phyloP scores from a whole-genome alignment of 2,113 vertebrate species.

The Procavia capensis region DNA sequence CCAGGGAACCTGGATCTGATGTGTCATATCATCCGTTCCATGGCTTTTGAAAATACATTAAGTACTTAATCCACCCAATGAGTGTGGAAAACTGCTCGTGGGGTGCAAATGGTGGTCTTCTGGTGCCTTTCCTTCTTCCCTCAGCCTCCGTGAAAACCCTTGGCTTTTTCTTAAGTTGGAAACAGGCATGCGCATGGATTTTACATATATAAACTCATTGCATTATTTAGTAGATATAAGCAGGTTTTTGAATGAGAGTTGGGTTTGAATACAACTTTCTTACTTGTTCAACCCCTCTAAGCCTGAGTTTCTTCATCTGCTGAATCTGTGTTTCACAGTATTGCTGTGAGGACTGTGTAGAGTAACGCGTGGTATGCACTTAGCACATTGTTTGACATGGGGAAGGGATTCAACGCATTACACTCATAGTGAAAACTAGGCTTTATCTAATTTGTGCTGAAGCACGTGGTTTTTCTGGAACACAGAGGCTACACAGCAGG shows the following conservation, averaged over 20 bases:
- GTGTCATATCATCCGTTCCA: background rate
- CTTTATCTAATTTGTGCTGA: background rate
- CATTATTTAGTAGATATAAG: background rate
- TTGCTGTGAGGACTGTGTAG: background rate
- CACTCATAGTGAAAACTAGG: background rate
- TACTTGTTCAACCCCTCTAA: background rate
- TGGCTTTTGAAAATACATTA: background rate
- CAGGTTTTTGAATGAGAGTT: background rate
- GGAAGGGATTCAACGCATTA: background rate
- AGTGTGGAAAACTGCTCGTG: background rate
- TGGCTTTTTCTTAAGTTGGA: background rate
- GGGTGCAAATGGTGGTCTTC: background rate
- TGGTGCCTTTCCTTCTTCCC: background rate
- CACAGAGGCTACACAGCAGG: background rate
- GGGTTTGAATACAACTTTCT: background rate
- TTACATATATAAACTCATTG: background rate
- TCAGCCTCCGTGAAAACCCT: background rate
- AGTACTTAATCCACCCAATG: background rate
- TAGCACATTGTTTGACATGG: background rate
- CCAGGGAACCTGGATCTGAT: background rate
- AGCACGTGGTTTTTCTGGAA: background rate
- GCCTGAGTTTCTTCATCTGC: background rate
- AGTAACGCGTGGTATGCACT: background rate
- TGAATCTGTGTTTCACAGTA: background rate
- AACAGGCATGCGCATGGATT: background rate